phyloP scores from a whole-genome alignment of 1,140 invertebrate genomes.

The Rhagoletis pomonella region DNA sequence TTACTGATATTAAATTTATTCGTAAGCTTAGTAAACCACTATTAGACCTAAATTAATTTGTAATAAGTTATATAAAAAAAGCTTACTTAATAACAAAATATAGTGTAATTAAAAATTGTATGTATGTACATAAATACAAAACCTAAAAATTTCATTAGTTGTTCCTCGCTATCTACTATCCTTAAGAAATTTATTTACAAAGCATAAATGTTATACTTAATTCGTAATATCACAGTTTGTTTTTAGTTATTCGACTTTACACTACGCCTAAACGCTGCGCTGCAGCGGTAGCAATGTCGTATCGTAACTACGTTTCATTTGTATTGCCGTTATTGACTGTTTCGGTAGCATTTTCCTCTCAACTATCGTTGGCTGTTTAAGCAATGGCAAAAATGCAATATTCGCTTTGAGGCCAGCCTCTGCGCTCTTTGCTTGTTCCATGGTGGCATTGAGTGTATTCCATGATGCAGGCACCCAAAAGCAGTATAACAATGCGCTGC shows the following conservation, averaged over 20 bases:
- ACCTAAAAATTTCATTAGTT: not conserved
- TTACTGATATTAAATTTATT: not conserved
- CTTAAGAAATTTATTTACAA: not conserved
- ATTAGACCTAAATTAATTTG: not conserved
- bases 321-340: not conserved
- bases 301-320: not conserved
- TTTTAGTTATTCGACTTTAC: not conserved
- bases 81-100: not conserved
- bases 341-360: constrained; percentile 1
- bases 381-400: not conserved
- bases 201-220: constrained; percentile 59
- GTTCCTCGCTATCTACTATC: not conserved
- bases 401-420: constrained; percentile 6
- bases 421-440: constrained; percentile 10
- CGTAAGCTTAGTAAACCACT: not conserved
- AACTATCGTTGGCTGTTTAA: constrained; percentile 12
- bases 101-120: not conserved
- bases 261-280: not conserved
- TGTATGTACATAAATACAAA: not conserved
- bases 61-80: constrained; percentile 5
- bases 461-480: constrained; percentile 62
- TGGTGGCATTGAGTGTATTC: not conserved
- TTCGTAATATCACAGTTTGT: constrained; percentile 66
- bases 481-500: constrained; percentile 68
- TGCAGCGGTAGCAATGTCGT: not conserved